Evolutionary conservation across 64 coral and sea anemone species (phyloP).

Genomic region (Pocillopora damicornis): DNA sequence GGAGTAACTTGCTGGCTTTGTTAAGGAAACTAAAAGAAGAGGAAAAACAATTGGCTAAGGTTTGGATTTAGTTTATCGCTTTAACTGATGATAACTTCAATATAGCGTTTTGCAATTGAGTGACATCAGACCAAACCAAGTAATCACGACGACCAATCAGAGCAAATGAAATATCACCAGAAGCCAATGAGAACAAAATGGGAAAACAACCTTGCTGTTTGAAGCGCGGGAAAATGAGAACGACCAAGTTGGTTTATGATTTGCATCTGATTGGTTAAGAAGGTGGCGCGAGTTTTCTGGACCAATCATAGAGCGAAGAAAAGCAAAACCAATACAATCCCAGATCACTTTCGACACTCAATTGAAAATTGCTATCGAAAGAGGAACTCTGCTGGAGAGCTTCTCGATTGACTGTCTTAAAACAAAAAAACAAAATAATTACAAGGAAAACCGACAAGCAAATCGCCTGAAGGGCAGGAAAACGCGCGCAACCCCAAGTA

Average conservation of each 20-base stretch:
- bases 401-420: no score
- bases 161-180: background rate
- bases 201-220: background rate
- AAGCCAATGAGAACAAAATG: background rate
- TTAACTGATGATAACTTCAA: background rate
- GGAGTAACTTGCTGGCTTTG: conserved; percentile 5
- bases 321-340: no score
- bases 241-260: background rate
- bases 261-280: background rate
- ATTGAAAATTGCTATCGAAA: no score
- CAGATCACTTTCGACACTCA: no score
- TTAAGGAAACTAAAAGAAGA: conserved; percentile 51
- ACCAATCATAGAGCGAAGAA: no score
- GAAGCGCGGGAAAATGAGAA: background rate
- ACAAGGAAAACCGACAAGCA: no score
- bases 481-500: no score
- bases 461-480: no score
- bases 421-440: no score
- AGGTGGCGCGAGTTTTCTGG: background rate
- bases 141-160: background rate
- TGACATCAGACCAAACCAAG: background rate
- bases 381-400: no score
- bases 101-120: background rate
- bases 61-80: background rate
- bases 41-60: conserved; percentile 13